Evolutionary conservation across 2,113 vertebrate genomes (phyloP).

Genomic region (Lagopus muta): DNA sequence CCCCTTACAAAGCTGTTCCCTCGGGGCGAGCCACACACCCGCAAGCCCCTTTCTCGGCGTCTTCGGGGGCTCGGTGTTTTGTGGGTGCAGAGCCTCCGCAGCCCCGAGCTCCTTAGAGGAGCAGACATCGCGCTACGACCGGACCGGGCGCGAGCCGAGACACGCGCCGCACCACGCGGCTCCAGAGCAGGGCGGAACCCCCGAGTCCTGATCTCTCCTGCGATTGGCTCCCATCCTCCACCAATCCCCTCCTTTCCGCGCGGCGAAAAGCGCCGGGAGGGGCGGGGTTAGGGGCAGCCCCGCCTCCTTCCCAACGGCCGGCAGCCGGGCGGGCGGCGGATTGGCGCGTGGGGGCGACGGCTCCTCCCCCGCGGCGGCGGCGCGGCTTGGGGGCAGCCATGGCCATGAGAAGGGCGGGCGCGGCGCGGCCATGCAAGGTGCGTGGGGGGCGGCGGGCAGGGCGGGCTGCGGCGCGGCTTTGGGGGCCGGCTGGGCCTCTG

Average conservation of each 20-base stretch:
- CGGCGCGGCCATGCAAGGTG: background rate
- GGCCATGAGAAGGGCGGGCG: accelerated
- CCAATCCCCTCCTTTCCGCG: background rate
- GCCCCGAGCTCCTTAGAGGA: no score
- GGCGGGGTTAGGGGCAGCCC: accelerated
- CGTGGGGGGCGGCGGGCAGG: background rate
- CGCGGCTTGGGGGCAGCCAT: background rate
- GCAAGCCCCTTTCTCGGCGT: accelerated
- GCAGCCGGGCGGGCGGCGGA: background rate
- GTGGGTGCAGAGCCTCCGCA: accelerated
- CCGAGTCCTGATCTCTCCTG: accelerated
- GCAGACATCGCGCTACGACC: accelerated
- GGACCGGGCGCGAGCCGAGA: no score
- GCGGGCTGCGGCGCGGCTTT: no score
- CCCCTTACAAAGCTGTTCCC: accelerated
- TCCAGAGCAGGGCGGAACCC: background rate
- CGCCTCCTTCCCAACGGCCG: accelerated
- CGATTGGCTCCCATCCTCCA: background rate
- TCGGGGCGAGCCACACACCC: accelerated
- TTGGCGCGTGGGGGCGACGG: background rate
- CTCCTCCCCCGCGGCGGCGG: background rate
- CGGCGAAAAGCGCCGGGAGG: accelerated
- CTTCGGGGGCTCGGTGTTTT: background rate
- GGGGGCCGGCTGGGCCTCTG: accelerated
- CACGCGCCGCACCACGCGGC: no score